Conservation (phyloP, 2,113 vertebrate species). For the Vicugna pacos region DNA sequence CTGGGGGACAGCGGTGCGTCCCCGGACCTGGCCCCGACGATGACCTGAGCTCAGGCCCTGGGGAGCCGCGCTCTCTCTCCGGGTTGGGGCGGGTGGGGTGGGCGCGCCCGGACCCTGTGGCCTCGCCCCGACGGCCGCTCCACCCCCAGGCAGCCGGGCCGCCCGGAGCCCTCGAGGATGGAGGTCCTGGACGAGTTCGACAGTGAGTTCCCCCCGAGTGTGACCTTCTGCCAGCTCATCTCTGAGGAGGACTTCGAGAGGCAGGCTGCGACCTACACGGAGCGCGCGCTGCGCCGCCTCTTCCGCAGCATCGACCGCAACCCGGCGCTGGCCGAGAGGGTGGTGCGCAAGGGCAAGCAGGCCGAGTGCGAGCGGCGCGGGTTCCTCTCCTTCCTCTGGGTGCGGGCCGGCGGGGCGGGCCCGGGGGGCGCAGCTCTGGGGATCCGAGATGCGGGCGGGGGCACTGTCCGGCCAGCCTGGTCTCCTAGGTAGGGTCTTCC, state of each 20-base stretch:
- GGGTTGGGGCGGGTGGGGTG: neutral
- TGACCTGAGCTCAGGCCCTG: neutral
- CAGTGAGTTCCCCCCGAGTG: conserved; percentile 64
- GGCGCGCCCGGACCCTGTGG: neutral
- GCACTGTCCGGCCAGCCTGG: neutral
- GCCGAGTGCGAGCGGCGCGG: conserved; percentile 75
- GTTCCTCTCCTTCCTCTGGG: conserved; percentile 77
- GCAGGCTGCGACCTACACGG: conserved; percentile 74
- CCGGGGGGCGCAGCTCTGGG: neutral
- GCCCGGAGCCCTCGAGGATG: conserved; percentile 50
- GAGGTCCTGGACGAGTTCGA: conserved; percentile 84
- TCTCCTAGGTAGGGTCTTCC: neutral
- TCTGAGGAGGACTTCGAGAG: conserved; percentile 83
- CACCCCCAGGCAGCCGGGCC: neutral
- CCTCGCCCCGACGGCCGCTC: neutral
- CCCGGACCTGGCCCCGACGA: rapidly evolving
- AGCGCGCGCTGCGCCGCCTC: conserved; percentile 77
- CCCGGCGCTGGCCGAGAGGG: conserved; percentile 75
- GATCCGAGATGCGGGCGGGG: neutral
- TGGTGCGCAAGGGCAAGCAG: conserved; percentile 79
- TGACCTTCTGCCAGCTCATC: conserved; percentile 83
- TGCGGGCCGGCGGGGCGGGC: neutral
- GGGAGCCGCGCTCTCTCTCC: neutral
- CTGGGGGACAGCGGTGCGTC: neutral
- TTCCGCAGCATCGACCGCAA: conserved; percentile 74